Evolutionary conservation across 1,140 invertebrate genomes (phyloP).

Genomic region (Magallana gigas): DNA sequence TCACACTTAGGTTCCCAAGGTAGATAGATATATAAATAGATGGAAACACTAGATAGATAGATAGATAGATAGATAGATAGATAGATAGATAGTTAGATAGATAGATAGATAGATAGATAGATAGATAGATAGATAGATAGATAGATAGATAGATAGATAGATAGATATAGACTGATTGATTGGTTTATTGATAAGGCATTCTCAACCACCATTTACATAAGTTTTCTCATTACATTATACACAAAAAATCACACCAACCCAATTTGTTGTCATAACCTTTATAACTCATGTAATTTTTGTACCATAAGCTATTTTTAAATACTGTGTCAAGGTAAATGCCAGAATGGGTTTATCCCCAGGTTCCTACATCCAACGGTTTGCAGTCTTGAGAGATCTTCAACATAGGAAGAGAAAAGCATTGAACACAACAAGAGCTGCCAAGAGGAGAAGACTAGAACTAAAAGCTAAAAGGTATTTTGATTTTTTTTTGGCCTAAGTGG

Average conservation of each 20-base stretch:
- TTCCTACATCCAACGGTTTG: not conserved
- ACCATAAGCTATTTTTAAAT: too few relatives aligned
- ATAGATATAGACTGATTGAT: too few relatives aligned
- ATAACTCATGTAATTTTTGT: too few relatives aligned
- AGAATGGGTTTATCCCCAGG: not conserved
- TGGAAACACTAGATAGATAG: not conserved
- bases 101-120: not conserved
- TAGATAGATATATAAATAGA: not conserved
- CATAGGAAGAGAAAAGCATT: not conserved
- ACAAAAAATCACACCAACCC: too few relatives aligned
- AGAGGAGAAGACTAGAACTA: not conserved
- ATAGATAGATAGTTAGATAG: not conserved
- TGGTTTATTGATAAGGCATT: too few relatives aligned
- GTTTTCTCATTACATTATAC: too few relatives aligned
- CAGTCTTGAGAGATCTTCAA: not conserved
- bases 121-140: not conserved
- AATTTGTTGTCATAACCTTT: too few relatives aligned
- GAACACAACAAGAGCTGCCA: not conserved
- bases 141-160: not conserved
- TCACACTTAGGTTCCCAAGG: conserved; percentile 24
- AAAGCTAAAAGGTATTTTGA: not conserved
- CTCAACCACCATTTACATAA: too few relatives aligned
- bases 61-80: not conserved
- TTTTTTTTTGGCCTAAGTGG: not conserved
- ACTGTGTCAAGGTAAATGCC: not conserved